Evolutionary conservation across 2,888 invertebrate genomes (phyloP), one percentile per base, ranked within the genome.

Genomic region (Lochmaea crataegi): DNA sequence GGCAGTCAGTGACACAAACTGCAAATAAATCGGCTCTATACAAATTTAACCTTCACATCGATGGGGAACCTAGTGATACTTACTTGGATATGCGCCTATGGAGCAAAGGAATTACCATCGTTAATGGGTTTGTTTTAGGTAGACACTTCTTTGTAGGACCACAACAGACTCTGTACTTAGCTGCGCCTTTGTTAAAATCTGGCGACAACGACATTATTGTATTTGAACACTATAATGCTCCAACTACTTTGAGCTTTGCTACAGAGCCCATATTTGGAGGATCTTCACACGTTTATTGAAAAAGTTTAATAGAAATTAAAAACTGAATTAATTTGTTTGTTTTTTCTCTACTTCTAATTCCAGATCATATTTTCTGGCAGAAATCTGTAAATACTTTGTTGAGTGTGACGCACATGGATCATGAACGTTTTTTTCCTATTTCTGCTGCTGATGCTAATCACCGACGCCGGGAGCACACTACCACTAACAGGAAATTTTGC

Each of bases 71-170:
- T 0, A 83, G 88, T 51, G 96, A 96, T 82, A 96, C 95, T 0
- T 96, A 91, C 83, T 82, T 96, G 14, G 92, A 94, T 81, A 91
- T 94, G 79, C 87, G 89, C 60, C 91, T 91, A 16, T 97, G 96
- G 97, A 91, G 90, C 70, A 96, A 96, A 89, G 96, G 96, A 1
- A 90, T 93, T 72, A 91, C 94, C 0, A 94, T 94, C 85, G 86
- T 97, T 0, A 97, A 97, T 84, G 94, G 94, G 0, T 91, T 94
- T 82, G 95, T 96, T 84, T 88, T 97, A 26, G 96, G 96, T 0
- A 90, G 97, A 63, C 96, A 96, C 86, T 92, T 92, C 0, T 83
- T 88, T 1, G 88, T 90, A 38, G 96, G 96, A 0, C 97, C 97
- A 0, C 94, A 95, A 85, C 89, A 93, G 72, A 94, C 94, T 0